Evolutionary conservation across 2,113 vertebrate species (phyloP), one percentile per base, ranked within the genome.

Genomic region (Geococcyx californianus): DNA sequence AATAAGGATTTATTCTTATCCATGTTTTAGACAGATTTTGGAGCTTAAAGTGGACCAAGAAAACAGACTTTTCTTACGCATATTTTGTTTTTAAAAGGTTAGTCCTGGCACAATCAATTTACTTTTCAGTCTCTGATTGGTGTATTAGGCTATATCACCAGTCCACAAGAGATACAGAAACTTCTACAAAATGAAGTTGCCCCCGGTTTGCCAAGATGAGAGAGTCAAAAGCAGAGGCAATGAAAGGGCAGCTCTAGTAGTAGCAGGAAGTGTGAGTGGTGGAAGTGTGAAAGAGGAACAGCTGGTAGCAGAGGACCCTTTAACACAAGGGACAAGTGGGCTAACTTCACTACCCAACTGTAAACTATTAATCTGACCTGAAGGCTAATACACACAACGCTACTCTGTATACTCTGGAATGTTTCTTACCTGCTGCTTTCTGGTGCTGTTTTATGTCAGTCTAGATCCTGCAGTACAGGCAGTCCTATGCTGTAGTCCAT

Each of bases 401-500:
- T 26, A 16, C 34, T 59, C 6, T 0, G 0, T 54, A 12, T 58
- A 90, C 92, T 73, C 40, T 76, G 54, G 44, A 72, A 24, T 2
- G 2, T n/a, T 90, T 34, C 38, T 64, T 69, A 56, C 8, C n/a
- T 49, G 7, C 29, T 9, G 5, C 44, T 84, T 67, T 82, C 66
- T 68, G 16, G 9, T 58, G 31, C 9, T 55, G 9, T 8, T 81
- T 51, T 51, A 20, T 47, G 25, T 36, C 26, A 18, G 20, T 42
- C 13, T 74, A 58, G 45, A 38, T n/a, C 64, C 44, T 79, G 23
- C 2, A 5, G 14, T 4, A 15, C 11, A 33, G 70, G n/a, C 33
- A 90, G 36, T 51, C 33, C 11, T 44, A 5, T 0, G 0, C 23
- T 2, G 0, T n/a, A 47, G 14, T 54, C 28, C 15, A 3, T 29